Percentiles rank a stretch among this genome's conserved stretches.
Evolutionary conservation across 2,797 vertebrate species (phyloP).

Genomic region (Tympanoctomys barrerae): DNA sequence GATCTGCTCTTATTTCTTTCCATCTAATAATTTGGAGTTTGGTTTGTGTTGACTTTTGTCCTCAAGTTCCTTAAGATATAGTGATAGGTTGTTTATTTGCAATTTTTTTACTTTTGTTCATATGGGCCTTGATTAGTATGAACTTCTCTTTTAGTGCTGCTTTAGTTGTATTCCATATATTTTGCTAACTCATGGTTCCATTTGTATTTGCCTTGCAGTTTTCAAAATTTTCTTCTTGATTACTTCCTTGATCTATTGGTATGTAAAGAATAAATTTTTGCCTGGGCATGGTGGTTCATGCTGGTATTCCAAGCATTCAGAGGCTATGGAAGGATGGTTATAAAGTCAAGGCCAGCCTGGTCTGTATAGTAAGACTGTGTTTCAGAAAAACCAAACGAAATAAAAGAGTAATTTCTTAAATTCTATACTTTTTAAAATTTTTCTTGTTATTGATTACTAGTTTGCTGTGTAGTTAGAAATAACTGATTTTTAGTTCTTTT

Average conservation of each 20-base stretch:
- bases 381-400: background rate
- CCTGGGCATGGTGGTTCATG: background rate
- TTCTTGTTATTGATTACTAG: background rate
- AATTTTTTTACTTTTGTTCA: background rate
- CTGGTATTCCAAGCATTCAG: background rate
- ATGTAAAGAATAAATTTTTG: background rate
- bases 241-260: background rate
- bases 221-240: background rate
- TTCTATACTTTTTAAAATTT: background rate
- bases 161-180: background rate
- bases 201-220: background rate
- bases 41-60: background rate
- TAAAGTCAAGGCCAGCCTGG: too few relatives aligned
- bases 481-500: background rate
- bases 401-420: background rate
- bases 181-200: background rate
- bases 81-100: background rate
- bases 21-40: background rate
- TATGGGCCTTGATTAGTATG: too few relatives aligned
- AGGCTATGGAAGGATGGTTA: background rate
- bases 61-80: background rate
- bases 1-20: background rate
- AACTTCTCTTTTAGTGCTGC: background rate
- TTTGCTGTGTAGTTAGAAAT: background rate
- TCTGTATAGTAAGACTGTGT: background rate